A percentile compares a stretch with the other conserved stretches of the same genome.
These are phyloP conservation scores for Bolborhynchus lineola DNA, from an alignment of 2,113 vertebrate species.

Conservation along the genomic window DNA sequence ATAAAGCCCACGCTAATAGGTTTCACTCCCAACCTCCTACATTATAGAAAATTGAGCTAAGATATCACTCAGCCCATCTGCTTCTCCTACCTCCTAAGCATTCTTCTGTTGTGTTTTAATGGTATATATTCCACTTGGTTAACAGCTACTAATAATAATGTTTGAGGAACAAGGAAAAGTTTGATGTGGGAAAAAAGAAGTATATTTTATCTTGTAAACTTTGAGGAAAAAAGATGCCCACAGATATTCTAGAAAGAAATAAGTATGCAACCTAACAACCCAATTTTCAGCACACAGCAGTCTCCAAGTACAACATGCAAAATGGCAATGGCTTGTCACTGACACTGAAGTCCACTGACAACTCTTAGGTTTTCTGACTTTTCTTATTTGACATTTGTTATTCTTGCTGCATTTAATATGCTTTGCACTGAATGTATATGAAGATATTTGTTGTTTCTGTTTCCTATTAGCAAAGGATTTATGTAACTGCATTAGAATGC, in stretches of 20 bases:
- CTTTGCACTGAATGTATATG: not conserved
- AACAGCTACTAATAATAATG: not conserved
- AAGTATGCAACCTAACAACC: not conserved
- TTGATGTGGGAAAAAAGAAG: not conserved
- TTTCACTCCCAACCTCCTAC: not conserved
- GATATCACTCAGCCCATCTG: constrained; percentile 12
- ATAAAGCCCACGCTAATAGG: not conserved
- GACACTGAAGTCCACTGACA: not conserved
- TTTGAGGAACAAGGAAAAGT: not conserved
- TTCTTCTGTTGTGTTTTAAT: not conserved
- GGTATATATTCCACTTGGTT: not conserved
- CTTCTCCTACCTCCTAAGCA: not conserved
- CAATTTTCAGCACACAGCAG: not conserved
- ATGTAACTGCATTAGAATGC: constrained; percentile 38
- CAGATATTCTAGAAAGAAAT: not conserved
- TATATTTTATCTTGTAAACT: not conserved
- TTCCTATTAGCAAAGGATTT: constrained; percentile 10
- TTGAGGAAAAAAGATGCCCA: not conserved
- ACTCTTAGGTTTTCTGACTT: not conserved
- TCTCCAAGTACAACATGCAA: not conserved
- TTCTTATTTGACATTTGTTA: not conserved
- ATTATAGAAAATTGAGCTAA: constrained; percentile 1
- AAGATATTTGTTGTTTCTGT: not conserved
- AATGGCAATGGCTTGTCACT: not conserved
- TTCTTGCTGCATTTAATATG: not conserved